Base-by-base conservation (phyloP, 2,113 vertebrate species). In the Bufo bufo region DNA sequence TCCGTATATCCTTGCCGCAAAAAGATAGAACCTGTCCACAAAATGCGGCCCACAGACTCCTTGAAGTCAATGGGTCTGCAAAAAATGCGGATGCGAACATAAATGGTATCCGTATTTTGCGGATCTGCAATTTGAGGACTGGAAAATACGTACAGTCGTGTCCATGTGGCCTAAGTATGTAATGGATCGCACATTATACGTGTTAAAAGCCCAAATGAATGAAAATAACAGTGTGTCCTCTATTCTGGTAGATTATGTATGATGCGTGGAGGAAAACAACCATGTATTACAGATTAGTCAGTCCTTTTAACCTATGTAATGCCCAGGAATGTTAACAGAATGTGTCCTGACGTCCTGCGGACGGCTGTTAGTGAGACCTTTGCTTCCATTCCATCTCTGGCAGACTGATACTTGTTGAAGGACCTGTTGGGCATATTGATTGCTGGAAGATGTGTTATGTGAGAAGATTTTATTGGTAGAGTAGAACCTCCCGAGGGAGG, bases 351-450 rank as follows among this genome's bases (percentile, higher is more conserved):
- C 59, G 66, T 75, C 79, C 49, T 56, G n/a, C 56, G 66, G 87
- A 19, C 65, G 52, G 87, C 23, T 84, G 87, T 88, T 77, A 75
- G 87, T 83, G 47, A 72, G 87, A 88, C 80, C 87, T 83, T 88
- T 84, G 87, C 86, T 87, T 87, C 77, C 66, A 82, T 82, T 82
- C 82, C 75, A 80, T 82, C 86, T 80, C 79, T 74, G 69, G n/a
- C 87, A 88, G 87, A 88, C 87, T 43, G 87, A 88, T 88, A 88
- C 87, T 88, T 88, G 87, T 88, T 88, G 87, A 74, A 88, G 81
- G 80, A 88, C 79, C 87, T 88, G 87, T 88, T 88, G 87, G 87
- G 87, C 80, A 88, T 88, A 88, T 88, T 88, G 87, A 88, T 88
- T 88, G 74, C 87, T 77, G 47, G 81, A 49, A 88, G 87, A 88